These are phyloP conservation scores for Platorchestia sp. DNA, from an alignment of 1,140 invertebrate genomes.

Conservation along the genomic window DNA sequence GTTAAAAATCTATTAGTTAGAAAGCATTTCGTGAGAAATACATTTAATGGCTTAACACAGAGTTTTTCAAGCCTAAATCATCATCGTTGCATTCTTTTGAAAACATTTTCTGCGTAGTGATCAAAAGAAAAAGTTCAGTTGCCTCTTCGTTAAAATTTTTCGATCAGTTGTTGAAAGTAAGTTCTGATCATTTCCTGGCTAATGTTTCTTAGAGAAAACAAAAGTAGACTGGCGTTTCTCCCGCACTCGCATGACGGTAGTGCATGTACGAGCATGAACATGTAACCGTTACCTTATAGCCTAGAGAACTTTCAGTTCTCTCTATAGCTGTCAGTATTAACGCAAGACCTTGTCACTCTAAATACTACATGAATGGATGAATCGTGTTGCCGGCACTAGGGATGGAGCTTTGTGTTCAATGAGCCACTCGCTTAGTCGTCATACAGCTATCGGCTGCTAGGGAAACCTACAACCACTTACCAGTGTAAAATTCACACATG, in stretches of 20 bases:
- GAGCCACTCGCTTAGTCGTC: too few species aligned
- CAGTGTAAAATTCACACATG: not conserved
- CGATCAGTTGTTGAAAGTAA: not conserved
- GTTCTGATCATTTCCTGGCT: not conserved
- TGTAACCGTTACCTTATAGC: not conserved
- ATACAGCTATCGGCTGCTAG: not conserved
- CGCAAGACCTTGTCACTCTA: not conserved
- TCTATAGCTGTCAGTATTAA: not conserved
- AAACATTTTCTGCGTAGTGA: not conserved
- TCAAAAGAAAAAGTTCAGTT: not conserved
- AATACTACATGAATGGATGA: not conserved
- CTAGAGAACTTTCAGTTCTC: not conserved
- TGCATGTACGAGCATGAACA: not conserved
- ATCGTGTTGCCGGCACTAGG: too few species aligned
- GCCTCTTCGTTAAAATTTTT: not conserved
- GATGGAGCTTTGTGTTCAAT: too few species aligned
- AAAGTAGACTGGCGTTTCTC: not conserved
- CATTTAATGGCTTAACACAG: not conserved
- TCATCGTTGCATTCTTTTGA: not conserved
- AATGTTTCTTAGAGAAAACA: not conserved
- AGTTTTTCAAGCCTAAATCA: not conserved
- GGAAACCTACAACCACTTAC: not conserved
- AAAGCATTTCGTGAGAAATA: not conserved
- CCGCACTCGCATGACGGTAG: not conserved
- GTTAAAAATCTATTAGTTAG: not conserved